Base-by-base conservation (phyloP, 2,797 vertebrate genomes). In the Manis pentadactyla region DNA sequence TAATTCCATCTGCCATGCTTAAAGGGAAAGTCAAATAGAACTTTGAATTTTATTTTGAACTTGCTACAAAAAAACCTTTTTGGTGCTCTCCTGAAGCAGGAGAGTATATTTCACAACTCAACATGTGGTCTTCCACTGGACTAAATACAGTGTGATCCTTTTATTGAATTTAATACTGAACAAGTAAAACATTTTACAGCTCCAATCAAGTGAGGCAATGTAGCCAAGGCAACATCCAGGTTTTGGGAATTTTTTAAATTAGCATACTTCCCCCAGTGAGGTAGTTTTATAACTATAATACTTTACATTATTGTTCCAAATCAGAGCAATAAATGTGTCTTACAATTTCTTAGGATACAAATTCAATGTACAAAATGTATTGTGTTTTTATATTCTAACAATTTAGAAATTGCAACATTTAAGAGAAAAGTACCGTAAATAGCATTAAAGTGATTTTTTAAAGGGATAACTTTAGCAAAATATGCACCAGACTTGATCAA, bases 151-250 rank as follows among this genome's bases (percentile, higher is more conserved):
- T 25, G 46, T 57, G 42, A 74, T 53, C 2, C 10, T 78, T 95
- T 31, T 14, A 66, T 37, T 90, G 13, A 68, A 81, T 79, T 94
- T 49, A 73, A 85, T 51, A 83, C 34, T 75, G 3, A 68, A 1
- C 46, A 94, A 84, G 12, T 55, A 90, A 95, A 91, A 34, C 0
- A 66, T 71, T 88, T 96, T 81, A 57, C 9, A 87, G 18, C 3
- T 91, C 19, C 95, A 75, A 79, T 4, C 51, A 81, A 87, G 9
- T 64, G n/a, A 29, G 23, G 49, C 49, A 84, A 71, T 21, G 9
- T 4, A 51, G 14, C 34, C 49, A 85, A 78, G 6, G 2, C 19
- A 93, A 29, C 15, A 95, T 29, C 23, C 49, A 78, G 4, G 27
- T 86, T 83, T 12, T n/a, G 39, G 15, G 2, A 49, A 23, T 42